These are phyloP conservation scores for Labia minor DNA, from an alignment of 2,888 invertebrate genomes.

Conservation along the genomic window DNA sequence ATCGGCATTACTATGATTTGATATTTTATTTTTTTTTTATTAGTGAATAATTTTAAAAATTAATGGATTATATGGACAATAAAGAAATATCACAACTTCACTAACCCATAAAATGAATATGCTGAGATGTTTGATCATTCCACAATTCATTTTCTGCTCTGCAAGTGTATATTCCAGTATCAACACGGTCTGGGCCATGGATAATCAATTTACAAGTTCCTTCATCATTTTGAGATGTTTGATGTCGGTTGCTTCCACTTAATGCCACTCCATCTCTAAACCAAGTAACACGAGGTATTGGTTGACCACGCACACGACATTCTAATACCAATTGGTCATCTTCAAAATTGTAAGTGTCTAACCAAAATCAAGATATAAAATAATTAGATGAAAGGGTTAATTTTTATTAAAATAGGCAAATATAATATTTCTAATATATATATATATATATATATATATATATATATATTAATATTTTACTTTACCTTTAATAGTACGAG, in stretches of 20 bases:
- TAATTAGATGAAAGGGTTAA: not conserved
- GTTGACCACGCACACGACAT: slow-evolving; percentile 65
- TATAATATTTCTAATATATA: not conserved
- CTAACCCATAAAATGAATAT: slow-evolving; percentile 60
- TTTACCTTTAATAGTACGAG: slow-evolving; percentile 60
- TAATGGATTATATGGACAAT: too few relatives aligned
- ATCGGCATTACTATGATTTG: too few relatives aligned
- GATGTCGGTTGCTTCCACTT: slow-evolving; percentile 45
- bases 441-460: too few relatives aligned
- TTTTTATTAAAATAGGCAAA: too few relatives aligned
- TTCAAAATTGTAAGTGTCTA: slow-evolving; percentile 59
- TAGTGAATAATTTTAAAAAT: too few relatives aligned
- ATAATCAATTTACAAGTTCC: slow-evolving; percentile 63
- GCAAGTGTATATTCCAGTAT: slow-evolving; percentile 65
- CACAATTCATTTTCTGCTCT: slow-evolving; percentile 60
- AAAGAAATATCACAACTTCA: too few relatives aligned
- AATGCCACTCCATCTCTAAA: slow-evolving; percentile 55
- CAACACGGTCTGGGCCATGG: slow-evolving; percentile 49
- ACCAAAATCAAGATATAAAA: slow-evolving; percentile 27
- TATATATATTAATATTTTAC: too few relatives aligned
- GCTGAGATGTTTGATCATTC: slow-evolving; percentile 61
- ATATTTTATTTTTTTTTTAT: too few relatives aligned
- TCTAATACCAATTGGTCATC: slow-evolving; percentile 67
- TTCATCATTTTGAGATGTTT: slow-evolving; percentile 56
- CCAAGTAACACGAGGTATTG: slow-evolving; percentile 64